phyloP scores from a whole-genome alignment of 2,113 vertebrate genomes.

The Lepisosteus oculatus region DNA sequence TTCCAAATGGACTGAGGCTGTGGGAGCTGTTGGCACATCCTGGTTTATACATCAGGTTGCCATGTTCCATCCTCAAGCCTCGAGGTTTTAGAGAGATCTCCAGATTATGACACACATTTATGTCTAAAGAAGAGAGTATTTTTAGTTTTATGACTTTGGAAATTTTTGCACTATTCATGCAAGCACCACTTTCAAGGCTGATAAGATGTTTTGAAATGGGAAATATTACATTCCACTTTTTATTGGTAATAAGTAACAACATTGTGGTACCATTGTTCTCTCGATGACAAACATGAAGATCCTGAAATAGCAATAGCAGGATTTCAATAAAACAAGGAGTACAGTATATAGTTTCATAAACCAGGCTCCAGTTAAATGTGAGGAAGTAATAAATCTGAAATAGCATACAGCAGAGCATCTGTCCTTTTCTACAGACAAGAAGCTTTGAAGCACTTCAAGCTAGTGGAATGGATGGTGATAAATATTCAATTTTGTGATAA shows the following conservation, averaged over 20 bases:
- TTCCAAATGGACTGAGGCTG: too few species aligned
- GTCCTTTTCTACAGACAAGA: background rate
- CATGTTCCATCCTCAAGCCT: too few species aligned
- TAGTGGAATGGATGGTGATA: background rate
- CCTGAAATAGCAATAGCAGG: background rate
- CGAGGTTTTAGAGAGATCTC: too few species aligned
- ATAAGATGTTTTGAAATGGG: too few species aligned
- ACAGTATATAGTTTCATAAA: conserved; percentile 1
- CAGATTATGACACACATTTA: too few species aligned
- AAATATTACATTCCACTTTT: background rate
- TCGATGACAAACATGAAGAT: background rate
- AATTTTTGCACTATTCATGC: background rate
- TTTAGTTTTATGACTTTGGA: too few species aligned
- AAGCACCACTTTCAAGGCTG: background rate
- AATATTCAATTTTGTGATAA: conserved; percentile 6
- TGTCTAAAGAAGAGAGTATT: too few species aligned
- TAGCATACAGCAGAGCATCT: background rate
- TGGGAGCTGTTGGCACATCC: too few species aligned
- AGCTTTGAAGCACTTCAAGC: conserved; percentile 3
- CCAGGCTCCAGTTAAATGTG: background rate
- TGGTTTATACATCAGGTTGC: too few species aligned
- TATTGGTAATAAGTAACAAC: background rate
- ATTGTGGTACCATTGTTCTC: background rate
- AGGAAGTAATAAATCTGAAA: background rate
- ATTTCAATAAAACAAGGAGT: background rate